Evolutionary conservation across 2,797 vertebrate genomes (phyloP), one percentile per base, ranked within the genome.

Genomic region (Anguilla pacifica): DNA sequence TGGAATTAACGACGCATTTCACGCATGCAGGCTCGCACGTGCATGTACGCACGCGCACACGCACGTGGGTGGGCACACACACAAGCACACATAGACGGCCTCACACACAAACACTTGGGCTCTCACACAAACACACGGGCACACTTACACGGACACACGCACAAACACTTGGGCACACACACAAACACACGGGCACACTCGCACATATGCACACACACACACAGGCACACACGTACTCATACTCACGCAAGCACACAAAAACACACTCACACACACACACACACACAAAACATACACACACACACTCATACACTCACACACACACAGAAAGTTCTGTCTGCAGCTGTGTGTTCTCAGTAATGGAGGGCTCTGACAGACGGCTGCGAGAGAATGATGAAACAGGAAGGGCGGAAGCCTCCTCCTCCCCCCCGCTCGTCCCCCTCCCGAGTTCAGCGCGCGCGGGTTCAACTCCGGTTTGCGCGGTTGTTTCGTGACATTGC

Each of bases 401-500:
- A 19, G 51, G n/a, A 31, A 25, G 77, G 77, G 77, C 15, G 25
- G 39, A 7, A 28, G 77, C 25, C 64, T n/a, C 6, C 83, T 35
- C 11, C 28, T n/a, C 64, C 43, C 53, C 6, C 2, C 5, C 49
- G 2, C 35, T n/a, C 46, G 1, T 6, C 7, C 82, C 79, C 49
- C 46, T 22, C 25, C 85, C 61, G 31, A 85, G 87, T 89, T 67
- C 46, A 85, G 70, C 82, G 74, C 49, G 91, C 84, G 79, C 85
- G 85, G 84, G 89, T 88, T 91, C 83, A 86, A 91, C 88, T 64
- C 90, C 91, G 91, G 86, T 81, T 13, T 57, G 49, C 49, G 49
- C 4, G 49, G 4, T 51, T 93, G 93, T 90, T 87, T 92, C 91
- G 90, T 94, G 92, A 94, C 90, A 90, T 87, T 84, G 28, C 82